A percentile compares a stretch with the other conserved stretches of the same genome.
Evolutionary conservation across 2,888 invertebrate species (phyloP).

Genomic region (Silvanus unidentatus): DNA sequence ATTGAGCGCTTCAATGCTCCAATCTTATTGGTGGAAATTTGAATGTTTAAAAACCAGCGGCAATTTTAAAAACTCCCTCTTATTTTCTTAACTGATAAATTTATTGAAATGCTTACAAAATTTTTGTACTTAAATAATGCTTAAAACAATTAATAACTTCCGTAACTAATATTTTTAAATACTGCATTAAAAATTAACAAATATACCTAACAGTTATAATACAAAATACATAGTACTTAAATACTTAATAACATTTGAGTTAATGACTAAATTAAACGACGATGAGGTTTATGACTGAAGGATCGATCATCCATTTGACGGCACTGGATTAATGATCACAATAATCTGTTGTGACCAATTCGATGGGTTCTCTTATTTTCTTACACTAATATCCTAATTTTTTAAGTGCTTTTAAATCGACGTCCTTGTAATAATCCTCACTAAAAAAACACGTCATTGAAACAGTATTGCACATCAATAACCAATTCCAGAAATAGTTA

Average conservation of each 20-base stretch:
- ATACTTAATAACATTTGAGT: neutral
- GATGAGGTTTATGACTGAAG: neutral
- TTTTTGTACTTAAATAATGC: no score
- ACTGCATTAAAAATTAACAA: no score
- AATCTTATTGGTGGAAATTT: no score
- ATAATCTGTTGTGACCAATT: no score
- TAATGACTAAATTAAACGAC: neutral
- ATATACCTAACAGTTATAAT: neutral
- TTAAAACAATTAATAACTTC: neutral
- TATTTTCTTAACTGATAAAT: no score
- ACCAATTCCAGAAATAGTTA: neutral
- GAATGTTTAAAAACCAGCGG: no score
- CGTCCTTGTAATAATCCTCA: conserved; percentile 89
- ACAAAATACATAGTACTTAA: neutral
- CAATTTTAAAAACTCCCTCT: no score
- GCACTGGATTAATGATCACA: no score
- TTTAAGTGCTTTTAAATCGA: conserved; percentile 81
- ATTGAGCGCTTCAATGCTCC: no score
- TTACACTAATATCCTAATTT: conserved; percentile 63
- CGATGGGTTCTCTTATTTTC: neutral
- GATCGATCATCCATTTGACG: no score
- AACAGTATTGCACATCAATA: conserved; percentile 7
- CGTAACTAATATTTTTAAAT: no score
- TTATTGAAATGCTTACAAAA: no score
- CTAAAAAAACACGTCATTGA: conserved; percentile 48